Base-by-base conservation (phyloP, 2,797 vertebrate genomes). In the Etheostoma perlongum region DNA sequence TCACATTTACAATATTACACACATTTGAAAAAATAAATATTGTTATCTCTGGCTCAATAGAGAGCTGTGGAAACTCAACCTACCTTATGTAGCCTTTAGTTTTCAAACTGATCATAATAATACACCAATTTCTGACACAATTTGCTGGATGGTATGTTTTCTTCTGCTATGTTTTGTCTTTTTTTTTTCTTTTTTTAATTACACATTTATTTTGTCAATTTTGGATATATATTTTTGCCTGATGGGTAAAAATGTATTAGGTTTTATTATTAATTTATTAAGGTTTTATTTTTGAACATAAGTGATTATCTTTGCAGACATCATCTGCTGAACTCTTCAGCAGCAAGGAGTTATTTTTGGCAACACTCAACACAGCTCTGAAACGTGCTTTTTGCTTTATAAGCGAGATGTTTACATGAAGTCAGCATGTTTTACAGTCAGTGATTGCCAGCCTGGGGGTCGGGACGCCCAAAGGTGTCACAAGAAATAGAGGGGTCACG, bases 341-440 rank as follows among this genome's bases (percentile, higher is more conserved):
- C 33, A 30, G 18, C 7, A 44, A 42, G 2, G 11, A 13, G 42
- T 25, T 73, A 61, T 61, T 69, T 82, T 66, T 67, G 46, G 18
- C 47, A 58, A 30, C 42, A 61, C 18, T 55, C 74, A 61, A 60
- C 54, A 23, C n/a, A 60, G 54, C 21, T 73, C 42, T 74, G 46
- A 59, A 46, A 75, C 63, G 49, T 72, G 72, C 72, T 62, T 61
- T 66, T 61, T 66, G n/a, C 7, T 36, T 71, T 74, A n/a, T 8
- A 64, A 13, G 27, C 36, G 12, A 59, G 59, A 63, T 18, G 21
- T 60, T 64, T 51, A 57, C 25, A 67, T 66, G 16, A 58, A 70
- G 75, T 78, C 80, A 82, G 80, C 70, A 23, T 62, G 33, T 82
- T 70, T 74, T 25, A 36, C 42, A 21, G 51, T 52, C 63, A 52